phyloP scores from a whole-genome alignment of 2,888 invertebrate species.

The Eristalinus sepulchralis region DNA sequence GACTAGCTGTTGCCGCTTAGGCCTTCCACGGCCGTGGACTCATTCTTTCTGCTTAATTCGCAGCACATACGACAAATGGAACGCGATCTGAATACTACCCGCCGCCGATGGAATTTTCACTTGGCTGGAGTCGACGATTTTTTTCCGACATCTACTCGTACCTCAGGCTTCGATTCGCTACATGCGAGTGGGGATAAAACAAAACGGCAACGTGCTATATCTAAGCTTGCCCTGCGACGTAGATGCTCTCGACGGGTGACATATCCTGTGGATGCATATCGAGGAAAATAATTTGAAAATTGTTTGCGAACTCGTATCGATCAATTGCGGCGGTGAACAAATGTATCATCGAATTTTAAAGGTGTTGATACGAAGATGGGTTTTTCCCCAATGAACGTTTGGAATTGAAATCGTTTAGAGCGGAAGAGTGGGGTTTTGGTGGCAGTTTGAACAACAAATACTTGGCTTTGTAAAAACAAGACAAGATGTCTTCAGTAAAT shows the following conservation, averaged over 20 bases:
- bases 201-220: constrained; percentile 9
- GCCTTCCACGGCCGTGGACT: constrained; percentile 20
- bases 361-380: not conserved
- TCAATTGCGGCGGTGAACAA: not conserved
- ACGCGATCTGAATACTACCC: constrained; percentile 60
- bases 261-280: not conserved
- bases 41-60: constrained; percentile 61
- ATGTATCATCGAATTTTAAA: not conserved
- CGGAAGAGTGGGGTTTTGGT: no score
- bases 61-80: constrained; percentile 67
- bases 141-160: constrained; percentile 17
- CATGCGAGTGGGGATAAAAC: constrained; percentile 32
- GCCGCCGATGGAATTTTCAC: constrained; percentile 52
- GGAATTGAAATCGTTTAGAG: not conserved
- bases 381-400: no score
- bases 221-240: constrained; percentile 22
- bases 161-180: constrained; percentile 51
- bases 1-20: constrained; percentile 68
- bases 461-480: no score
- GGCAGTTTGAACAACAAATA: no score
- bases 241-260: not conserved
- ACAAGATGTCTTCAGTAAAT: no score
- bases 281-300: constrained; percentile 7
- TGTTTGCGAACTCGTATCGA: not conserved
- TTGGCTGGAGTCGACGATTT: constrained; percentile 45